Evolutionary conservation across 2,113 vertebrate genomes (phyloP).

Genomic region (Zosterops japonicus): DNA sequence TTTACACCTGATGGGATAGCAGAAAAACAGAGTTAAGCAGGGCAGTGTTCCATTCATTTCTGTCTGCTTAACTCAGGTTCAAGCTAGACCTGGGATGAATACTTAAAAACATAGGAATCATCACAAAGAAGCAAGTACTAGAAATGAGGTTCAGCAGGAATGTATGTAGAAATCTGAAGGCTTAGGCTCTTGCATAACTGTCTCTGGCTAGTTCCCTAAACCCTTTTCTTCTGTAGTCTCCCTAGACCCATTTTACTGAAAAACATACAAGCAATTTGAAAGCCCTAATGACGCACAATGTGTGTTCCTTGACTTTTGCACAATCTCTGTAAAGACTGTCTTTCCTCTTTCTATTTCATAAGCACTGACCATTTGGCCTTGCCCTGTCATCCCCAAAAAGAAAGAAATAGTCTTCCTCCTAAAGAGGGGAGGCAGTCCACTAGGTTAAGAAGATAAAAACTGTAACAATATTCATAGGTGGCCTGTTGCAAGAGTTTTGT

Average conservation of each 20-base stretch:
- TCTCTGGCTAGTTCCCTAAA: slow-evolving; percentile 25
- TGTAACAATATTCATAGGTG: neutral
- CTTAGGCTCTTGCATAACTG: slow-evolving; percentile 17
- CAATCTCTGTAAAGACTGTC: slow-evolving; percentile 22
- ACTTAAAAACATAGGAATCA: neutral
- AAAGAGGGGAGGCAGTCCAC: neutral
- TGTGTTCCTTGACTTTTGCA: slow-evolving; percentile 36
- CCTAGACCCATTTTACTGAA: neutral
- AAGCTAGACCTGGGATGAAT: neutral
- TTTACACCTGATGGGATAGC: neutral
- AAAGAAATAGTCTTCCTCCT: slow-evolving; percentile 31
- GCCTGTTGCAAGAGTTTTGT: neutral
- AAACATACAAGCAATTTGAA: neutral
- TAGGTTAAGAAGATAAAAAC: neutral
- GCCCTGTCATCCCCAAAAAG: slow-evolving; percentile 10
- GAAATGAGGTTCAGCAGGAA: neutral
- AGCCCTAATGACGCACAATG: neutral
- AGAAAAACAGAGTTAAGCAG: slow-evolving; percentile 15
- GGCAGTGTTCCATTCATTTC: neutral
- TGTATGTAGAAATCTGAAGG: neutral
- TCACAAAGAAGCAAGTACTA: neutral
- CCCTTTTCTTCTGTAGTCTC: neutral
- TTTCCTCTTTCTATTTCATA: slow-evolving; percentile 63
- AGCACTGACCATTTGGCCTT: slow-evolving; percentile 38
- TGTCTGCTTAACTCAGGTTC: neutral